phyloP scores from a whole-genome alignment of 2,888 invertebrate species.

The Sycophila texana region DNA sequence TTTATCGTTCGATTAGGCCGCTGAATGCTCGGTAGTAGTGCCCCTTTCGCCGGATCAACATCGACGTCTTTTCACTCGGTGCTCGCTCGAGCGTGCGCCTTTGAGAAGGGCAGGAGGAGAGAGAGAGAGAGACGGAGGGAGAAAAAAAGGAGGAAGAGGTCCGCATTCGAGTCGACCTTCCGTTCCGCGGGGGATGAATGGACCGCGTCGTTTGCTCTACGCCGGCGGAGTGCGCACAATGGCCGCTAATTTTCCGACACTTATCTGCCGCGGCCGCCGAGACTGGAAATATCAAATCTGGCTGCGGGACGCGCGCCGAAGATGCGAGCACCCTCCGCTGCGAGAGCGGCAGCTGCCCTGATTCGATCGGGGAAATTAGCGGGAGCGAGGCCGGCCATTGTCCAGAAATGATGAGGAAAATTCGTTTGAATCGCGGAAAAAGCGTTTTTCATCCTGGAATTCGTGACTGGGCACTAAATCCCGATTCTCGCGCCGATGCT shows the following conservation, averaged over 20 bases:
- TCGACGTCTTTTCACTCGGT: background rate
- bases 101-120: background rate
- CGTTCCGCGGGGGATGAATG: background rate
- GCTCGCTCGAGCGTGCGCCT: no score
- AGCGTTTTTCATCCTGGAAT: no score
- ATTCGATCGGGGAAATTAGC: no score
- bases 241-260: conserved; percentile 43
- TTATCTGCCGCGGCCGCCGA: conserved; percentile 25
- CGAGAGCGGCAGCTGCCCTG: no score
- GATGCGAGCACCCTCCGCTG: no score
- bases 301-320: no score
- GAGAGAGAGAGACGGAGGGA: background rate
- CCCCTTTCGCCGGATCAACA: conserved; percentile 2
- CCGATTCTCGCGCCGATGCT: no score
- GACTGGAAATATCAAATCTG: conserved; percentile 25
- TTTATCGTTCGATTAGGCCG: conserved; percentile 60
- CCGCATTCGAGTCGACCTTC: background rate
- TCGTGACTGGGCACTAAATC: no score
- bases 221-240: conserved; percentile 35
- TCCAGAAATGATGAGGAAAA: no score
- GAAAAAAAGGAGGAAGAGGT: background rate
- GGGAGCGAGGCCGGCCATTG: no score
- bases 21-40: conserved; percentile 12
- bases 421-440: no score
- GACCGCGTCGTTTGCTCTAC: background rate